Evolutionary conservation across 2,113 vertebrate species (phyloP).

Genomic region (Megatriorchis doriae): DNA sequence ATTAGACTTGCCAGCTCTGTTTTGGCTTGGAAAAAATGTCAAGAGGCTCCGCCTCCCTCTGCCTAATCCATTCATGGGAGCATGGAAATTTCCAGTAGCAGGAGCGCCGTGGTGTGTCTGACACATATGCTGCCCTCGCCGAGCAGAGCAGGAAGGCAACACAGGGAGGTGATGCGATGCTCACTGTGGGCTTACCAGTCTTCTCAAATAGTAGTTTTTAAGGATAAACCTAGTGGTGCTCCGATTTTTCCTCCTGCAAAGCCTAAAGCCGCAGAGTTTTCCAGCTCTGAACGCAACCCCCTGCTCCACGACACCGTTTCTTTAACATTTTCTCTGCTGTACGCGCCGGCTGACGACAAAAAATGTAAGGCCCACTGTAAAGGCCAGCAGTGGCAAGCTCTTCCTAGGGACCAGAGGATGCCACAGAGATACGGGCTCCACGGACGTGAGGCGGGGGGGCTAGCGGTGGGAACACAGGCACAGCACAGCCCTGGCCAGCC

Average conservation of each 20-base stretch:
- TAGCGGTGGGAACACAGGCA: fast-evolving
- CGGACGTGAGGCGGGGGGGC: fast-evolving
- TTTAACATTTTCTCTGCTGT: not conserved
- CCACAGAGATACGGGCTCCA: fast-evolving
- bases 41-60: constrained; percentile 1
- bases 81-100: not conserved
- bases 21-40: constrained; percentile 32
- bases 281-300: not conserved
- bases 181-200: not conserved
- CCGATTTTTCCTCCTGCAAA: not conserved
- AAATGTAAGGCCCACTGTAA: not conserved
- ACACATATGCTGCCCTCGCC: not conserved
- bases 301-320: fast-evolving
- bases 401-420: not conserved
- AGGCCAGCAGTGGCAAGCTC: not conserved
- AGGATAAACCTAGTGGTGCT: not conserved
- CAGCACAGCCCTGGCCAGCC: not conserved
- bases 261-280: not conserved
- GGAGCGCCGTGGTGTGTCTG: not conserved
- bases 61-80: not conserved
- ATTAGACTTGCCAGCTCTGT: constrained; percentile 36
- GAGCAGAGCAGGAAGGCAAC: not conserved
- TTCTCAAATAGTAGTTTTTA: not conserved
- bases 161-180: fast-evolving
- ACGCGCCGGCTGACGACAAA: fast-evolving